These are phyloP conservation scores for Bubalus kerabau DNA, from an alignment of 2,113 vertebrate species.

Conservation along the genomic window DNA sequence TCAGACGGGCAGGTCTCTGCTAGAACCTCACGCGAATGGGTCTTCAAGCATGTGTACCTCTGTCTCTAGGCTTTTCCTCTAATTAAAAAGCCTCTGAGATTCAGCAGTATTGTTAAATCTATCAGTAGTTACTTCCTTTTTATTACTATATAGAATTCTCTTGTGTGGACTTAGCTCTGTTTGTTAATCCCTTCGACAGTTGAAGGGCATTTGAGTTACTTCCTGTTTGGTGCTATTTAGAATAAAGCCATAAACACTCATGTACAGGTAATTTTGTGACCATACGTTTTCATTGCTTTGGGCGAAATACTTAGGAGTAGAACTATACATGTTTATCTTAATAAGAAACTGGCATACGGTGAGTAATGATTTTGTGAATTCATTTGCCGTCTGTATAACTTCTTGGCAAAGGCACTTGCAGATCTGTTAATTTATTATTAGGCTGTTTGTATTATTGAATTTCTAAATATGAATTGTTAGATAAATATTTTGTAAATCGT, in stretches of 20 bases:
- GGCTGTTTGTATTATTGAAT: not conserved
- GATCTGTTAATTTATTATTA: not conserved
- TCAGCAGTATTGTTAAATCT: no score
- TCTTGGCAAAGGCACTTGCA: not conserved
- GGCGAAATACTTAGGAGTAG: not conserved
- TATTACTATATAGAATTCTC: not conserved
- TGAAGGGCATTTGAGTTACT: not conserved
- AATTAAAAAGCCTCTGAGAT: not conserved
- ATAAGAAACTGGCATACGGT: not conserved
- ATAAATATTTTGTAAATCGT: not conserved
- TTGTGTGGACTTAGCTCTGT: not conserved
- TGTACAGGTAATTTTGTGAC: not conserved
- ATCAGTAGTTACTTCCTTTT: not conserved
- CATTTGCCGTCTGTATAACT: not conserved
- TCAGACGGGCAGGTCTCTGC: not conserved
- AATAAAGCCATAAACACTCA: not conserved
- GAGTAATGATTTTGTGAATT: not conserved
- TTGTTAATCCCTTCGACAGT: not conserved
- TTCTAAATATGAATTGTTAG: not conserved
- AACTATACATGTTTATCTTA: not conserved
- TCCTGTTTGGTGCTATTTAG: not conserved
- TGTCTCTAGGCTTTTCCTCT: not conserved
- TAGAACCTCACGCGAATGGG: not conserved
- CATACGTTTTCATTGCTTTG: not conserved
- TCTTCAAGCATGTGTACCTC: accelerated